Base-by-base conservation (phyloP, 2,797 vertebrate genomes). In the Hyperoplus immaculatus region DNA sequence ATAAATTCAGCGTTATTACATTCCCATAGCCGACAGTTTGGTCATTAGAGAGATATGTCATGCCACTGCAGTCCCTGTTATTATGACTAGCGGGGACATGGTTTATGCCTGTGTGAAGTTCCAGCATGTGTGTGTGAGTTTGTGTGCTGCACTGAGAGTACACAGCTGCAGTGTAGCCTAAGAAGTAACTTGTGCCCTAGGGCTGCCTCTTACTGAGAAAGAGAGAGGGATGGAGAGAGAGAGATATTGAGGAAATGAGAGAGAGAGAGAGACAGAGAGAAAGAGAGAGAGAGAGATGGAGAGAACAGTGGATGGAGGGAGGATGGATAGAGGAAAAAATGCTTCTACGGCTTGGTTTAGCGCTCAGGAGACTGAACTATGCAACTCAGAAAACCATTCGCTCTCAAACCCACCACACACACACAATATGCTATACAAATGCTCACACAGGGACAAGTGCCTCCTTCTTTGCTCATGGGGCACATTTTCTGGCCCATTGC, bases 401-500 rank as follows among this genome's bases (percentile, higher is more conserved):
- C 54, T 72, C 49, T 5, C 1, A 63, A 29, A 78, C 46, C 63
- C 16, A 60, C 61, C 53, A 65, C 63, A 62, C 54, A 74, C 62
- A 71, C 47, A 51, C 3, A 6, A 13, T 41, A 39, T 7, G 62
- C 69, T 45, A 49, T 29, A 72, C 62, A 38, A 39, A 66, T 51
- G 78, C 39, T 18, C 67, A 61, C 65, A 50, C 50, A 2, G 76
- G 77, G 60, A 87, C 76, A 81, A 80, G 75, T 66, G 64, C 65
- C 63, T 83, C 57, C 46, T 41, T 84, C 74, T 69, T 73, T 50
- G 75, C 89, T 87, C 71, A 29, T 68, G 8, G 77, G 82, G 86
- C 71, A 85, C 0, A 85, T 92, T 83, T 86, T 88, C 85, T 21
- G 78, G 68, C 86, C 88, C 85, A 82, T 87, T 92, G 80, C 55